Conservation (phyloP, 30 jellyfish, hydroid and myxozoan genomes). For the Aurelia sp. region DNA sequence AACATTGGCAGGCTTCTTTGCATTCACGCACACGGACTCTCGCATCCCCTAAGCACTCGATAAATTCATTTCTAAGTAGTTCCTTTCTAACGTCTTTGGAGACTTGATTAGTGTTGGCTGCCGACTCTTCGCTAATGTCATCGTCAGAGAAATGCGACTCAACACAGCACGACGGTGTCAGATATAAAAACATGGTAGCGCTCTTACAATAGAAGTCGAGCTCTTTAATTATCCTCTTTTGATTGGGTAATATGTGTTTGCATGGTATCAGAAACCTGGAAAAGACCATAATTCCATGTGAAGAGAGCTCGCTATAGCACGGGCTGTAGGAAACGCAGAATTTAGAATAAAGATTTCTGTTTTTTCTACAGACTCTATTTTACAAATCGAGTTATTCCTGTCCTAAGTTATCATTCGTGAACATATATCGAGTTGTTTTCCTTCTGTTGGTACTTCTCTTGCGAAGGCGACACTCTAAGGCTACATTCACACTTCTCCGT, state of each 20-base stretch:
- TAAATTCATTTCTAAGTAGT: slow-evolving; percentile 40
- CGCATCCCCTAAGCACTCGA: slow-evolving; percentile 78
- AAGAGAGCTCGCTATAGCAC: too few relatives aligned
- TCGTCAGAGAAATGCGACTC: slow-evolving; percentile 19
- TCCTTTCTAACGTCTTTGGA: slow-evolving; percentile 10
- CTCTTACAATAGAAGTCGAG: slow-evolving; percentile 95
- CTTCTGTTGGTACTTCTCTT: too few relatives aligned
- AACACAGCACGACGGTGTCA: slow-evolving; percentile 92
- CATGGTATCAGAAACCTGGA: slow-evolving; percentile 93
- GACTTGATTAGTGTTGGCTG: background rate
- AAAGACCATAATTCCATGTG: background rate
- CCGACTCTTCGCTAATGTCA: slow-evolving; percentile 22
- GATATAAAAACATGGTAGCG: slow-evolving; percentile 95
- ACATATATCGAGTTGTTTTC: too few relatives aligned
- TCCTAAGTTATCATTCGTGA: too few relatives aligned
- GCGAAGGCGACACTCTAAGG: too few relatives aligned
- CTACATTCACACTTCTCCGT: too few relatives aligned
- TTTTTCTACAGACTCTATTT: too few relatives aligned
- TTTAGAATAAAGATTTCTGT: too few relatives aligned
- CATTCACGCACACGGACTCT: slow-evolving; percentile 55
- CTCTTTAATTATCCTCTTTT: slow-evolving; percentile 91
- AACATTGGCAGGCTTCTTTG: slow-evolving; percentile 88
- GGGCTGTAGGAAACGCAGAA: too few relatives aligned
- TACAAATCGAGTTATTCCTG: too few relatives aligned
- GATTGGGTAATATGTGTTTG: slow-evolving; percentile 92